phyloP scores from a whole-genome alignment of 1,140 invertebrate species.

The Lasioglossum baleicum region DNA sequence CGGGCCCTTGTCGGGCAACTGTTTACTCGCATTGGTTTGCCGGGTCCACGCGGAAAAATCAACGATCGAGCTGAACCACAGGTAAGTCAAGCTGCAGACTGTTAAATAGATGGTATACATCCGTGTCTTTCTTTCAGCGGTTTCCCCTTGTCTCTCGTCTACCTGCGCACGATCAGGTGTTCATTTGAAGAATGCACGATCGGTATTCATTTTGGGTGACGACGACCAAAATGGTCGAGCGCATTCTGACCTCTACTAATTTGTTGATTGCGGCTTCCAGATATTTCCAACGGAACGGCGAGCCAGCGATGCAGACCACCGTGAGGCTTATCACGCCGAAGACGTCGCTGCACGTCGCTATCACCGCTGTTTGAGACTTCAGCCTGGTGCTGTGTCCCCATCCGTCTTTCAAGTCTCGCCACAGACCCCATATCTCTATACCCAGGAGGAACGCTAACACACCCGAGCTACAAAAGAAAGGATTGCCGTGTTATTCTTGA shows the following conservation, averaged over 20 bases:
- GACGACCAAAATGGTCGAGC: no score
- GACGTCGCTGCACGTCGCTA: slow-evolving; percentile 73
- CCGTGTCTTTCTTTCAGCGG: slow-evolving; percentile 61
- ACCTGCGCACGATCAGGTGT: slow-evolving; percentile 57
- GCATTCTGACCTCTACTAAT: slow-evolving; percentile 68
- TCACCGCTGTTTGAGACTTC: slow-evolving; percentile 72
- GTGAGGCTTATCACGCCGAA: slow-evolving; percentile 67
- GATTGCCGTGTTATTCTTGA: not conserved
- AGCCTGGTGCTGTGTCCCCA: slow-evolving; percentile 75
- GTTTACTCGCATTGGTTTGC: slow-evolving; percentile 57
- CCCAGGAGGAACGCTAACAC: slow-evolving; percentile 57
- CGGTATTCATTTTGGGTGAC: no score
- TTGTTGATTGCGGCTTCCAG: slow-evolving; percentile 67
- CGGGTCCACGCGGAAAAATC: slow-evolving; percentile 70
- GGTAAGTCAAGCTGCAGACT: slow-evolving; percentile 48
- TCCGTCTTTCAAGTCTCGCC: slow-evolving; percentile 73
- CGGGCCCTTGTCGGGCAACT: slow-evolving; percentile 69
- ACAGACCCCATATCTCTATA: slow-evolving; percentile 70
- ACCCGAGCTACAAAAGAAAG: slow-evolving; percentile 48
- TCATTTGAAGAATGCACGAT: not conserved
- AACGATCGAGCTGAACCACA: slow-evolving; percentile 61
- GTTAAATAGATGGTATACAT: slow-evolving; percentile 60
- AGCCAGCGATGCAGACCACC: slow-evolving; percentile 61
- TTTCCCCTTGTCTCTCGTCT: slow-evolving; percentile 66
- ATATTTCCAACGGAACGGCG: slow-evolving; percentile 69